Percentiles rank a stretch among this genome's conserved stretches.
These are phyloP conservation scores for Temnothorax rugatulus DNA, from an alignment of 2,888 invertebrate species.

Conservation along the genomic window DNA sequence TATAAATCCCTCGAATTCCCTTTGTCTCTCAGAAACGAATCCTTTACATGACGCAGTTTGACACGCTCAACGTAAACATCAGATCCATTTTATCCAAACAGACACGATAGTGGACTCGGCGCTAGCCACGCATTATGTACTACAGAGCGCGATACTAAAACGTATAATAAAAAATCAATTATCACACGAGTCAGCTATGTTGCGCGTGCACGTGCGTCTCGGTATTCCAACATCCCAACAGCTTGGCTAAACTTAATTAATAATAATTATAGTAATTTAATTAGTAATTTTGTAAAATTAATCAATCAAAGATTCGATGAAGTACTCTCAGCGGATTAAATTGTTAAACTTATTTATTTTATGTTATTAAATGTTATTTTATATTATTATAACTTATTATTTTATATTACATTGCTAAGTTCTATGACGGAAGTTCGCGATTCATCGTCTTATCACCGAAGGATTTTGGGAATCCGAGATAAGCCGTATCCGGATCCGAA, in stretches of 20 bases:
- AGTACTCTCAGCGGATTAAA: background rate
- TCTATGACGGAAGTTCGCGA: background rate
- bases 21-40: slow-evolving; percentile 25
- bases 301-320: background rate
- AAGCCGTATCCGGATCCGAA: slow-evolving; percentile 20
- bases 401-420: background rate
- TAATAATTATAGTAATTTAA: slow-evolving; percentile 5
- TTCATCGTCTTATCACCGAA: slow-evolving; percentile 64
- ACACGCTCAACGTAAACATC: slow-evolving; percentile 68
- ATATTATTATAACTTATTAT: background rate
- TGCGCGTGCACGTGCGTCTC: background rate
- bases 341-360: background rate
- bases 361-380: background rate
- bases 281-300: background rate
- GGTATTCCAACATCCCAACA: background rate
- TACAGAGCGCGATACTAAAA: background rate
- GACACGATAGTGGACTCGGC: slow-evolving; percentile 60
- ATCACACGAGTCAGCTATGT: background rate
- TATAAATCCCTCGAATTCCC: slow-evolving; percentile 24
- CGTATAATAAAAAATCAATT: slow-evolving; percentile 12
- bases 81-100: slow-evolving; percentile 61
- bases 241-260: background rate
- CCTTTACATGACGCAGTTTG: slow-evolving; percentile 38
- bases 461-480: slow-evolving; percentile 71
- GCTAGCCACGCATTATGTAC: slow-evolving; percentile 33